Evolutionary conservation across 2,797 vertebrate species (phyloP).

Genomic region (Mallotus villosus): DNA sequence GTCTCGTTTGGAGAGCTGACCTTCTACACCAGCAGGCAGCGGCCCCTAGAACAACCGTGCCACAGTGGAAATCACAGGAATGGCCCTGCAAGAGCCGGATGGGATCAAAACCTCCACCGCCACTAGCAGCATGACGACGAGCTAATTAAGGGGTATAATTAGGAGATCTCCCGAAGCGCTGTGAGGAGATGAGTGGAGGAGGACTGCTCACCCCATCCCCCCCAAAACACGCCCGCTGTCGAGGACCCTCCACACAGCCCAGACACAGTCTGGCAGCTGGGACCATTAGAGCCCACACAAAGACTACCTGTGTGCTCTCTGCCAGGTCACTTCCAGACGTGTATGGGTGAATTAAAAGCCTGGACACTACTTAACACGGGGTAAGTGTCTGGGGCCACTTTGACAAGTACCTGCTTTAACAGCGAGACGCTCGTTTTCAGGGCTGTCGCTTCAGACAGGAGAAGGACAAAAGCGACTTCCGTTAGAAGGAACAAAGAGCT

Average conservation of each 20-base stretch:
- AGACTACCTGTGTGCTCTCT: constrained; percentile 53
- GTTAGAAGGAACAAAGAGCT: background rate
- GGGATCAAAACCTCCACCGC: constrained; percentile 59
- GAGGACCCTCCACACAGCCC: constrained; percentile 65
- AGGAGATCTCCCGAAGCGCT: constrained; percentile 59
- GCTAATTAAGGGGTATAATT: constrained; percentile 72
- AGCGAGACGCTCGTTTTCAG: constrained; percentile 26
- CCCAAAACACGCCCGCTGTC: constrained; percentile 39
- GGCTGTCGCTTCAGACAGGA: constrained; percentile 19
- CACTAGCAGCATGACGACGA: constrained; percentile 51
- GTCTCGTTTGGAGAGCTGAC: no score
- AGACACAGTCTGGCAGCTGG: constrained; percentile 45
- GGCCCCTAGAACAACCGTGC: no score
- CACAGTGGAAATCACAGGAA: background rate
- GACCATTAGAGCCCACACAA: constrained; percentile 56
- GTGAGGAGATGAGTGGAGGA: constrained; percentile 49
- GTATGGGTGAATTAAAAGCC: constrained; percentile 48
- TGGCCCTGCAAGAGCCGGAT: background rate
- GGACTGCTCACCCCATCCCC: constrained; percentile 40
- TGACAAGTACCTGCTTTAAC: constrained; percentile 53
- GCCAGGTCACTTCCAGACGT: constrained; percentile 42
- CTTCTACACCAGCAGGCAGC: no score
- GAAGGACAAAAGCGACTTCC: constrained; percentile 33
- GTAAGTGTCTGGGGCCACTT: constrained; percentile 52
- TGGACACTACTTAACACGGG: constrained; percentile 46